Percentiles rank a stretch among this genome's conserved stretches.
Evolutionary conservation across 2,797 vertebrate species (phyloP).

Genomic region (Thamnophis elegans): DNA sequence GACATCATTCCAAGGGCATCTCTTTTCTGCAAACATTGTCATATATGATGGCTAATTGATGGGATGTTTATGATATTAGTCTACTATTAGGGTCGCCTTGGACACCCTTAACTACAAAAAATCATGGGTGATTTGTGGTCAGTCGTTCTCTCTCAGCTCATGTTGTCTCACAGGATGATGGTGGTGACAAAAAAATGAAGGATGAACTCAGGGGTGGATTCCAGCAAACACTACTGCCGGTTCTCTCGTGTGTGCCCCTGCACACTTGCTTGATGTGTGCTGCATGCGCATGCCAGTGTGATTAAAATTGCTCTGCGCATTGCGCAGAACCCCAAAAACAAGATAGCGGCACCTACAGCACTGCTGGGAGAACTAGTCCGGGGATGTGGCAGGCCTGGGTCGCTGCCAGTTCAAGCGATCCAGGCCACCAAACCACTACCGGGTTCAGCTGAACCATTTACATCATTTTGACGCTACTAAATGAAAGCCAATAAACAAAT

Average conservation of each 20-base stretch:
- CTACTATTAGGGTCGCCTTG: not conserved
- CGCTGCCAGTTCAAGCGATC: too few relatives aligned
- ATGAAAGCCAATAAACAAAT: not conserved
- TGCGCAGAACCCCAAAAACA: too few relatives aligned
- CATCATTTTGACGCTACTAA: not conserved
- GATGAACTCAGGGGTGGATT: not conserved
- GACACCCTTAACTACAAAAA: not conserved
- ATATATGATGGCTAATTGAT: not conserved
- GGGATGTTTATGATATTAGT: not conserved
- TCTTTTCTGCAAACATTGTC: not conserved
- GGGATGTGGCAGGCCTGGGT: too few relatives aligned
- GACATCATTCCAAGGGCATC: not conserved
- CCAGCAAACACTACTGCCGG: too few relatives aligned
- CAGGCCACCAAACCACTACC: too few relatives aligned
- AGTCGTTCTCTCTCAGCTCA: not conserved
- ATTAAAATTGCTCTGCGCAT: too few relatives aligned
- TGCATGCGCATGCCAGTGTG: too few relatives aligned
- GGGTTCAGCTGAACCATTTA: not conserved
- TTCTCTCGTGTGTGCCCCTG: too few relatives aligned
- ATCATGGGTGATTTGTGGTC: not conserved
- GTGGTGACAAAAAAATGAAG: not conserved
- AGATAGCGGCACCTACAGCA: too few relatives aligned
- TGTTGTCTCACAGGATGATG: not conserved
- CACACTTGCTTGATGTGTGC: too few relatives aligned
- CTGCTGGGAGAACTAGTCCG: too few relatives aligned